phyloP scores from a whole-genome alignment of 1,140 invertebrate genomes.

The Drosophila willistoni region DNA sequence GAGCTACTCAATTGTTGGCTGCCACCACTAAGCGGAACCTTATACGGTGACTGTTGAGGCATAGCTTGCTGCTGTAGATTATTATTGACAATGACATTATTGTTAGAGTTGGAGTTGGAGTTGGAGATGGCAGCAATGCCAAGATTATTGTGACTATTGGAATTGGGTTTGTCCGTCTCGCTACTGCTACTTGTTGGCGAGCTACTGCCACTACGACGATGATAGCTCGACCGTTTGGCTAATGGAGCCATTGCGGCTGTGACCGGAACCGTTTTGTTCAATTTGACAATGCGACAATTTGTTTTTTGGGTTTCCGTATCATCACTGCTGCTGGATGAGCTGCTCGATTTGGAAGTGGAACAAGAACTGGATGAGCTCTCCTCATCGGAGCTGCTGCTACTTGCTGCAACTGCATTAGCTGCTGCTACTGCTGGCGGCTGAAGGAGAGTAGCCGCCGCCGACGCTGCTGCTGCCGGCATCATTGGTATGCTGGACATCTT shows the following conservation, averaged over 20 bases:
- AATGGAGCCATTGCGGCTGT: conserved; percentile 2
- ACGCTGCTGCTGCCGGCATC: conserved; percentile 20
- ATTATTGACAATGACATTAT: not conserved
- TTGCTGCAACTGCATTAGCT: conserved; percentile 29
- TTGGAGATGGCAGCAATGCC: not conserved
- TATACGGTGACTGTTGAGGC: conserved; percentile 28
- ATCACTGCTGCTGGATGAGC: conserved; percentile 48
- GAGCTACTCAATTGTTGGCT: conserved; percentile 55
- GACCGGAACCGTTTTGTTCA: conserved; percentile 45
- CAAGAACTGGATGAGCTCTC: conserved; percentile 59
- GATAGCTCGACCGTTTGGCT: conserved; percentile 11
- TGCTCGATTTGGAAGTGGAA: conserved; percentile 61
- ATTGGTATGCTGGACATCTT: conserved; percentile 38
- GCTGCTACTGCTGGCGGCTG: not conserved
- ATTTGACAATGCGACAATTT: conserved; percentile 27
- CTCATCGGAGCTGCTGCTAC: conserved; percentile 53
- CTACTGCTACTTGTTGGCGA: conserved; percentile 33
- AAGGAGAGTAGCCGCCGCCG: conserved; percentile 8
- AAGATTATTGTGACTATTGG: not conserved
- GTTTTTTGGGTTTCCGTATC: conserved; percentile 48
- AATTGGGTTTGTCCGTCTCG: conserved; percentile 27
- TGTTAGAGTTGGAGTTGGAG: not conserved
- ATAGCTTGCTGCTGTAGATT: conserved; percentile 19
- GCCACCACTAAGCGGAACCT: conserved; percentile 31
- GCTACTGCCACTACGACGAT: conserved; percentile 29